Base-by-base conservation (phyloP, 2,113 vertebrate species). In the Myrmecophaga tridactyla region DNA sequence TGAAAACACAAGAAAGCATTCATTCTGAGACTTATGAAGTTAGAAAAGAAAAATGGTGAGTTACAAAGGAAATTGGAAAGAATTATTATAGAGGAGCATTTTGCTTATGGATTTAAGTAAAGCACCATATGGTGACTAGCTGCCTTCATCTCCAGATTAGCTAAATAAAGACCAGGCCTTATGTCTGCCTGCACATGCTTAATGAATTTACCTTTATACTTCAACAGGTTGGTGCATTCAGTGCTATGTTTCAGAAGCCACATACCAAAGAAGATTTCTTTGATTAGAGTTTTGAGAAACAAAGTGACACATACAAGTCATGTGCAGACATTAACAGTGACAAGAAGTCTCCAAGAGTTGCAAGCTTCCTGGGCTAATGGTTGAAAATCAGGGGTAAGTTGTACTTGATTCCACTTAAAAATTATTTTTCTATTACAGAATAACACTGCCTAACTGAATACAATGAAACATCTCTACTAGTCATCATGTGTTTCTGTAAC, bases 91-190 rank as follows among this genome's bases (percentile, higher is more conserved):
- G 27, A 78, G 25, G 69, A 94, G 41, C 94, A 25, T 97, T 96
- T 94, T 97, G 89, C 73, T 80, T 97, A 95, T 76, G 92, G 82
- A 88, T 92, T 80, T 92, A 92, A 63, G 60, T 0, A 27, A 85
- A 83, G 70, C 93, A 97, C 96, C 99, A 99, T 99, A 99, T 99
- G 99, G 98, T 96, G 94, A 97, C 97, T 98, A 92, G 94, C 97
- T 97, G n/a, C 95, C 96, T 97, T 98, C 89, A 95, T 96, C 89
- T 94, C 58, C 98, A 98, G 99, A 99, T 99, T 99, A 99, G 96
- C 96, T 97, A 96, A 97, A 97, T 99, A 98, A 99, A 99, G 98
- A 97, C 98, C 89, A 94, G 97, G 97, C 94, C 98, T 97, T 96
- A 97, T 95, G 94, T 97, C 93, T 97, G 89, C 58, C 96, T 97